Evolutionary conservation across 37 sponge, comb jelly and placozoan species (phyloP).

Genomic region (Halisarca cf. caerulea): DNA sequence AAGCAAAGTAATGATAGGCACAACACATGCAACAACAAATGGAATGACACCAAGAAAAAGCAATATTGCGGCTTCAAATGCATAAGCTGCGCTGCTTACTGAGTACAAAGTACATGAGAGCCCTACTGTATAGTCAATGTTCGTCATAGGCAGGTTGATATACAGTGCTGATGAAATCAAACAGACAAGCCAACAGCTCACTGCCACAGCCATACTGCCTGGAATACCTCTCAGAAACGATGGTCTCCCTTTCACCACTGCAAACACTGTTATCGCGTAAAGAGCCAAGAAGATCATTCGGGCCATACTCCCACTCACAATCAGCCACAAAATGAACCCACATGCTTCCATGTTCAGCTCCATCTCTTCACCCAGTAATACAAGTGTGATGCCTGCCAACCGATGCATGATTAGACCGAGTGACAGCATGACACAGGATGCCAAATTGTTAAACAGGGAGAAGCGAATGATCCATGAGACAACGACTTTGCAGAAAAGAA

Average conservation of each 20-base stretch:
- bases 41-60: background rate
- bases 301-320: background rate
- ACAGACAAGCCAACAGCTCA: background rate
- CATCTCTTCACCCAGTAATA: too few species aligned
- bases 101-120: background rate
- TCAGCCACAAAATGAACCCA: background rate
- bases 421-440: background rate
- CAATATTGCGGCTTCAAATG: background rate
- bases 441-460: background rate
- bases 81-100: background rate
- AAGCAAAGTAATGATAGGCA: background rate
- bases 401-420: constrained; percentile 13
- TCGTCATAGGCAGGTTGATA: background rate
- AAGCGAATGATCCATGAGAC: background rate
- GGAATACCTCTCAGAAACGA: too few species aligned
- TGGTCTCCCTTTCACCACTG: background rate
- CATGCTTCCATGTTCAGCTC: background rate
- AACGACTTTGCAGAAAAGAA: too few species aligned
- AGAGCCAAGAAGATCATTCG: background rate
- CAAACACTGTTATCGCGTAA: background rate
- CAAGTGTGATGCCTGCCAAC: background rate
- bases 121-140: background rate
- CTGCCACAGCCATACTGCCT: background rate
- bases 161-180: background rate
- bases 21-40: background rate